These are phyloP conservation scores for Callosobruchus maculatus DNA, from an alignment of 2,888 invertebrate genomes.

Conservation along the genomic window DNA sequence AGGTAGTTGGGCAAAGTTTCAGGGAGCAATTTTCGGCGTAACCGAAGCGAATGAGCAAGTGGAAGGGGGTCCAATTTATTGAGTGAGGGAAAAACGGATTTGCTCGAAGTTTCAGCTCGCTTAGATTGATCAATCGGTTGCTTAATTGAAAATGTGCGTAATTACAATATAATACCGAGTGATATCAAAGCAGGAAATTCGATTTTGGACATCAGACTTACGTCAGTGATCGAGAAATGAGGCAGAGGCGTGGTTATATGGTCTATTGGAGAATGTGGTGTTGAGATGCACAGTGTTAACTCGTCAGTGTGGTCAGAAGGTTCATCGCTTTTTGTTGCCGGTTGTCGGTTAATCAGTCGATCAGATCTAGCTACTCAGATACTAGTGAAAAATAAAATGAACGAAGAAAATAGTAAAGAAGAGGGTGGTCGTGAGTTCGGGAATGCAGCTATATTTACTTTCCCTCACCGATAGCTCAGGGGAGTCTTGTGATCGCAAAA, in stretches of 20 bases:
- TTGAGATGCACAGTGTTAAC: too few species aligned
- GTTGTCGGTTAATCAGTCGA: too few species aligned
- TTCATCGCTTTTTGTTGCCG: too few species aligned
- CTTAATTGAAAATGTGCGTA: not conserved
- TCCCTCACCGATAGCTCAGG: too few species aligned
- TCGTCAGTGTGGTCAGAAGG: too few species aligned
- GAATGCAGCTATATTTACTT: too few species aligned
- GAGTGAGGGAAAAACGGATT: not conserved
- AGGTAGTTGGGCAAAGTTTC: not conserved
- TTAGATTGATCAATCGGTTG: not conserved
- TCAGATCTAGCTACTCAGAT: too few species aligned
- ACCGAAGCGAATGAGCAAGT: not conserved
- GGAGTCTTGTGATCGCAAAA: too few species aligned
- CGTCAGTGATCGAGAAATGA: not conserved
- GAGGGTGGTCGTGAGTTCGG: too few species aligned
- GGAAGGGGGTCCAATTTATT: not conserved
- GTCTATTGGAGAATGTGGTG: not conserved
- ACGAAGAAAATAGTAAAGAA: too few species aligned
- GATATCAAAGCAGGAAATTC: not conserved
- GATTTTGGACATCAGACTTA: not conserved
- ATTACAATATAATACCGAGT: not conserved
- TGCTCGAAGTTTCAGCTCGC: not conserved
- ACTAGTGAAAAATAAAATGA: too few species aligned
- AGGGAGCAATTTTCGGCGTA: not conserved
- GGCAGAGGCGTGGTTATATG: not conserved